phyloP scores from a whole-genome alignment of 2,113 vertebrate genomes.

The Probosciger aterrimus region DNA sequence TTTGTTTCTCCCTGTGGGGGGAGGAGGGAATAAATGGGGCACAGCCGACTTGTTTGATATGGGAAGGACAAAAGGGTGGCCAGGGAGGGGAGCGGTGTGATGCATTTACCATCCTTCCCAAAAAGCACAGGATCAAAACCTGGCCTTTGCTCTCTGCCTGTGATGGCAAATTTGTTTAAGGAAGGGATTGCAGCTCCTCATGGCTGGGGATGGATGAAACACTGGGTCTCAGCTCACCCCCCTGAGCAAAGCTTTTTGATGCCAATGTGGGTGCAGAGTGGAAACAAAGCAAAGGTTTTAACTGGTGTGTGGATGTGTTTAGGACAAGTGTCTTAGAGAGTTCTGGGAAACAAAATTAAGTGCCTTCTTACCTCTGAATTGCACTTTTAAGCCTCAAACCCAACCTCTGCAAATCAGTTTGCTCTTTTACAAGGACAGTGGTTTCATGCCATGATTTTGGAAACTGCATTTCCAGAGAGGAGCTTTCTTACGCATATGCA shows the following conservation, averaged over 20 bases:
- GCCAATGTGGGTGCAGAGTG: not conserved
- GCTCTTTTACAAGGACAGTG: not conserved
- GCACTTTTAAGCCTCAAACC: not conserved
- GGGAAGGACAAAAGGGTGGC: not conserved
- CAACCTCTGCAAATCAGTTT: not conserved
- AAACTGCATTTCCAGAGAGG: constrained; percentile 1
- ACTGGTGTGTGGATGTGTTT: not conserved
- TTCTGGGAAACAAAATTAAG: not conserved
- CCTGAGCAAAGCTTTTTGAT: not conserved
- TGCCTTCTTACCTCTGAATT: not conserved
- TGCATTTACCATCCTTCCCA: rapidly evolving
- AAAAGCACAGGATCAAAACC: not conserved
- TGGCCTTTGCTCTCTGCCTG: not conserved
- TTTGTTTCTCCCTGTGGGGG: not conserved
- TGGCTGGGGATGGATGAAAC: not conserved
- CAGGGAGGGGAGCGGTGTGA: rapidly evolving
- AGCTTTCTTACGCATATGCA: not conserved
- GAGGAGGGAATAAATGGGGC: not conserved
- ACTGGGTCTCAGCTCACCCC: not conserved
- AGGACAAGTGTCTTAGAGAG: not conserved
- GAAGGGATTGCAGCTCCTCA: not conserved
- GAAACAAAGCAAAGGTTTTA: not conserved
- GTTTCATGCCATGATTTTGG: not conserved
- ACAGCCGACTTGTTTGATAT: not conserved
- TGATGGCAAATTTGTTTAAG: not conserved